A percentile compares a stretch with the other conserved stretches of the same genome.
phyloP scores from a whole-genome alignment of 2,888 invertebrate genomes.

The Campaea margaritaria region DNA sequence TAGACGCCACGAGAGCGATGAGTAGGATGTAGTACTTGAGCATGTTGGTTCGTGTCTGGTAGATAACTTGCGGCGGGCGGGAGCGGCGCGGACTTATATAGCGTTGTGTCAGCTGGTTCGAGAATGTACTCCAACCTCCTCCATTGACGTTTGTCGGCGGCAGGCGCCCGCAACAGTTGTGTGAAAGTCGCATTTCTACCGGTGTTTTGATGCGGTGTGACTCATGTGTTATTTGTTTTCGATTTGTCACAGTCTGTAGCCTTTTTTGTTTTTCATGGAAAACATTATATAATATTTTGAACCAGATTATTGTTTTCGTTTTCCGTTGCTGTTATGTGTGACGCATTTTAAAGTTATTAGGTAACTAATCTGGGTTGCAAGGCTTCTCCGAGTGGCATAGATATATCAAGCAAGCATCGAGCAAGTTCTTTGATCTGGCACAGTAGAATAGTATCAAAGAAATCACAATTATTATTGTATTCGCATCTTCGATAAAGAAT shows the following conservation, averaged over 20 bases:
- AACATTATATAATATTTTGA: constrained; percentile 6
- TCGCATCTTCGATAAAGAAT: too few species aligned
- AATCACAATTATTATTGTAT: too few species aligned
- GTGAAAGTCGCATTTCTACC: constrained; percentile 49
- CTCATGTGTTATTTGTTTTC: constrained; percentile 40
- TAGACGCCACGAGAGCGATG: constrained; percentile 56
- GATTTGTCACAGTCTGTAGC: constrained; percentile 17
- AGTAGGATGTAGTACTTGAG: constrained; percentile 61
- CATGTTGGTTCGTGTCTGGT: constrained; percentile 62
- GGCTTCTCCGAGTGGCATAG: too few species aligned
- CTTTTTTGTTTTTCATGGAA: constrained; percentile 16
- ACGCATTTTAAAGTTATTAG: too few species aligned
- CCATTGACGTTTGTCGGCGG: constrained; percentile 71
- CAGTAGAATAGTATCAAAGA: too few species aligned
- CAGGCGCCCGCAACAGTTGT: constrained; percentile 71
- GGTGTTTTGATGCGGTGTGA: constrained; percentile 32
- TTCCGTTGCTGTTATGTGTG: too few species aligned
- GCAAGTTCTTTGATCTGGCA: too few species aligned
- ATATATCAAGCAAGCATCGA: too few species aligned
- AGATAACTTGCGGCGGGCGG: constrained; percentile 57
- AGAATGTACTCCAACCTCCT: constrained; percentile 70
- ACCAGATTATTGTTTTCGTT: neutral
- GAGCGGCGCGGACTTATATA: constrained; percentile 68
- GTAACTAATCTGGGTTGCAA: too few species aligned
- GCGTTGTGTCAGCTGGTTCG: constrained; percentile 67